Percentiles rank a stretch among this genome's conserved stretches.
These are phyloP conservation scores for Borostomias antarcticus DNA, from an alignment of 2,797 vertebrate genomes.

Conservation along the genomic window DNA sequence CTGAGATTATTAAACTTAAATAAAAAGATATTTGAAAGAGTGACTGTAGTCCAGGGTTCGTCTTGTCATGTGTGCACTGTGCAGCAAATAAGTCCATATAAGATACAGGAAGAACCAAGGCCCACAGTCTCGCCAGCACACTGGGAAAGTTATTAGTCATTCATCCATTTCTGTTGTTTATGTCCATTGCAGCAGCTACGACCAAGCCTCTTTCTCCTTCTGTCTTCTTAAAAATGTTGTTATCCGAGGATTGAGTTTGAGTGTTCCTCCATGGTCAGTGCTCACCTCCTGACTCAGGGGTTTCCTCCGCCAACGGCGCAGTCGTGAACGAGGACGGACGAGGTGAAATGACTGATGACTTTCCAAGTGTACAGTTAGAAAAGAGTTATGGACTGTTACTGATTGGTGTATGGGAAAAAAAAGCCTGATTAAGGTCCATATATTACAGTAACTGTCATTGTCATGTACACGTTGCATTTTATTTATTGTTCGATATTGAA, in stretches of 20 bases:
- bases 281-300: neutral
- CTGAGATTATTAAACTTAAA: constrained; percentile 32
- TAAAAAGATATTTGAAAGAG: constrained; percentile 5
- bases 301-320: no score
- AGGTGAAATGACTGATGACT: constrained; percentile 38
- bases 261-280: neutral
- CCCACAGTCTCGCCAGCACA: neutral
- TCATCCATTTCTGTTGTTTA: neutral
- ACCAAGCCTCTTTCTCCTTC: neutral
- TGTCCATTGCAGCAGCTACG: neutral
- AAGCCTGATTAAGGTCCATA: constrained; percentile 44
- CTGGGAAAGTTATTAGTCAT: neutral
- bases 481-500: constrained; percentile 76
- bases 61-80: no score
- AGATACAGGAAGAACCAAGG: constrained; percentile 15
- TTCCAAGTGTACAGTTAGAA: constrained; percentile 50
- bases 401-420: constrained; percentile 42
- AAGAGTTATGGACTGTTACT: constrained; percentile 25
- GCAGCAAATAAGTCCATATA: constrained; percentile 51
- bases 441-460: constrained; percentile 66
- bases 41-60: neutral
- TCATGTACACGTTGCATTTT: constrained; percentile 60
- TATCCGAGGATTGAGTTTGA: neutral
- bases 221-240: neutral
- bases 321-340: no score